A percentile compares a stretch with the other conserved stretches of the same genome.
Evolutionary conservation across 2,797 vertebrate species (phyloP).

Genomic region (Pithecia hirsuta): DNA sequence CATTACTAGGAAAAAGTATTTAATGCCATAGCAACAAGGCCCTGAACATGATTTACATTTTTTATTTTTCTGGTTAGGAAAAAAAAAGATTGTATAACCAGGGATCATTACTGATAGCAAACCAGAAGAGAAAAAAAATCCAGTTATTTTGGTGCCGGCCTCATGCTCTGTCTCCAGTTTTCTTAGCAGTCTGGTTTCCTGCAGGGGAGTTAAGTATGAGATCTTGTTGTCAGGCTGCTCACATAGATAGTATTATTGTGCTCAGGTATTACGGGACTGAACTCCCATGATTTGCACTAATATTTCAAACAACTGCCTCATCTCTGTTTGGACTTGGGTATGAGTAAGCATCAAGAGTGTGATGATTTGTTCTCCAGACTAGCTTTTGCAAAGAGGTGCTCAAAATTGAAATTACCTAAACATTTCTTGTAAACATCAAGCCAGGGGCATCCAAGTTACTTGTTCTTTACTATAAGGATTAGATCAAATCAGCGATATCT

Average conservation of each 20-base stretch:
- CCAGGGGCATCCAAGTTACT: neutral
- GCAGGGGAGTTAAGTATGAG: neutral
- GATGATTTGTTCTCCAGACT: neutral
- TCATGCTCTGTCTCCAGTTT: neutral
- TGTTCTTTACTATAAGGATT: neutral
- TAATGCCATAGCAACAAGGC: neutral
- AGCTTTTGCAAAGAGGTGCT: neutral
- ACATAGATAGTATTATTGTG: fast-evolving
- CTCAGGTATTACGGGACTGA: neutral
- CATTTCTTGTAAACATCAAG: neutral
- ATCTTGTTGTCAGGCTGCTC: too few species aligned
- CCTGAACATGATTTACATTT: neutral
- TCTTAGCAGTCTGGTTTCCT: neutral
- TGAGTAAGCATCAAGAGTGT: neutral
- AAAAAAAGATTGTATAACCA: neutral
- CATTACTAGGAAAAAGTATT: neutral
- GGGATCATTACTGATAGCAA: neutral
- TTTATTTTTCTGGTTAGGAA: neutral
- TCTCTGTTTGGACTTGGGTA: neutral
- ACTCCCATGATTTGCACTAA: too few species aligned
- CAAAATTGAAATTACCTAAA: neutral
- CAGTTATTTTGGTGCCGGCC: neutral
- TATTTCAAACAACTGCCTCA: neutral
- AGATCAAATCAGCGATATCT: neutral
- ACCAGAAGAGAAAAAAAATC: neutral